Base-by-base conservation (phyloP, 2,797 vertebrate species). In the Loriculus beryllinus region DNA sequence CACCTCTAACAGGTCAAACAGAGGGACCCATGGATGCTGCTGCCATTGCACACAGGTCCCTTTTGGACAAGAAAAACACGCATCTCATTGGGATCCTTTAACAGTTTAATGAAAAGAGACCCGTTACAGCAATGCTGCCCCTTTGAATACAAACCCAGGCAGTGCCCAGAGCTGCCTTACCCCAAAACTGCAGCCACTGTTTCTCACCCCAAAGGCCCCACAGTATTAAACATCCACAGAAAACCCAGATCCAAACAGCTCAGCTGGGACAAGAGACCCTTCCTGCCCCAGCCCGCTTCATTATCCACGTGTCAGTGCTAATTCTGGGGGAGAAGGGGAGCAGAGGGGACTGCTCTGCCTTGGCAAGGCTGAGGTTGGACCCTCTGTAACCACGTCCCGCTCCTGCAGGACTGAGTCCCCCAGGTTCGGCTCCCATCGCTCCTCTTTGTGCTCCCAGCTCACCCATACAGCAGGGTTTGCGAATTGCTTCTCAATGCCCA, bases 41-140 rank as follows among this genome's bases (percentile, higher is more conserved):
- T 1, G 7, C 1, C 4, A 1, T 2, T 1, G 31, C 4, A 3
- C 2, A 2, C 19, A 1, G 21, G 11, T 63, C 22, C 26, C 9
- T 14, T 20, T 10, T 3, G 40, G 62, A 21, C 39, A 45, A 57
- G 42, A 20, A 77, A 21, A 28, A 54, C 25, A 12, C 0, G 0
- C 0, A 0, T 3, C 11, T 33, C 51, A 4, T 1, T 6, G 22
- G 51, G 23, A 52, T 17, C 74, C n/a, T 20, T 79, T 7, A 19
- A 8, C 70, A 65, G 14, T 14, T 71, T 14, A 56, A 74, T 82
- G 56, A 59, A 12, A 62, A 65, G 23, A 51, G 49, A 28, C 21
- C 19, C 9, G 1, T 31, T 4, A 9, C 64, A 37, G 2, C 33
- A 26, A 1, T 0, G 26, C 39, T 42, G 60, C 12, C 74, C 78